These are phyloP conservation scores for Hoplostethus atlanticus DNA, from an alignment of 2,797 vertebrate species.

Conservation along the genomic window DNA sequence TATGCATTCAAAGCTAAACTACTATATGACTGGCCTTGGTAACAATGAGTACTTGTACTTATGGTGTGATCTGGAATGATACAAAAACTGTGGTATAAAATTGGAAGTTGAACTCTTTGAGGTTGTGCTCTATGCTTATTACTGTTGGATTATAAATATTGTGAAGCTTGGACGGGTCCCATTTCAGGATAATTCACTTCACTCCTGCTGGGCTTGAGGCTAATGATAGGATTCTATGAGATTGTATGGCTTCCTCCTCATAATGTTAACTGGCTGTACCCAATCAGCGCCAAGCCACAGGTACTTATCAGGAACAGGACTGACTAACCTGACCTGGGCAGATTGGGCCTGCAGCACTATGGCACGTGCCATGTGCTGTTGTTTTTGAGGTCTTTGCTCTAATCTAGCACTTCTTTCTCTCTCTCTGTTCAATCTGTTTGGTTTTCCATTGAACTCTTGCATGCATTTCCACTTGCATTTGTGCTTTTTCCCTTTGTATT, in stretches of 20 bases:
- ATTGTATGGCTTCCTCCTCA: neutral
- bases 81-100: no score
- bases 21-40: neutral
- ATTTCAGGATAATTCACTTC: neutral
- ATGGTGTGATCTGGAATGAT: no score
- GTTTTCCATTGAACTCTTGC: constrained; percentile 6
- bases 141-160: neutral
- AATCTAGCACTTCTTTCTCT: neutral
- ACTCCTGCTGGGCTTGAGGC: neutral
- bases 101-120: neutral
- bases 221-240: constrained; percentile 1
- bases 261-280: constrained; percentile 5
- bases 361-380: constrained; percentile 41
- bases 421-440: constrained; percentile 18
- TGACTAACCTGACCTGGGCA: constrained; percentile 6
- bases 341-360: constrained; percentile 24
- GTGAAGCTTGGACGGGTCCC: no score
- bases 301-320: constrained; percentile 31
- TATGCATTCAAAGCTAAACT: neutral
- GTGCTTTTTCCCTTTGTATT: neutral
- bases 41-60: neutral
- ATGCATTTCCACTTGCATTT: neutral
- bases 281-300: constrained; percentile 11
- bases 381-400: constrained; percentile 23
- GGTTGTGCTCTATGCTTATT: neutral